Evolutionary conservation across 2,888 invertebrate species (phyloP).

Genomic region (Drosophila cognata): DNA sequence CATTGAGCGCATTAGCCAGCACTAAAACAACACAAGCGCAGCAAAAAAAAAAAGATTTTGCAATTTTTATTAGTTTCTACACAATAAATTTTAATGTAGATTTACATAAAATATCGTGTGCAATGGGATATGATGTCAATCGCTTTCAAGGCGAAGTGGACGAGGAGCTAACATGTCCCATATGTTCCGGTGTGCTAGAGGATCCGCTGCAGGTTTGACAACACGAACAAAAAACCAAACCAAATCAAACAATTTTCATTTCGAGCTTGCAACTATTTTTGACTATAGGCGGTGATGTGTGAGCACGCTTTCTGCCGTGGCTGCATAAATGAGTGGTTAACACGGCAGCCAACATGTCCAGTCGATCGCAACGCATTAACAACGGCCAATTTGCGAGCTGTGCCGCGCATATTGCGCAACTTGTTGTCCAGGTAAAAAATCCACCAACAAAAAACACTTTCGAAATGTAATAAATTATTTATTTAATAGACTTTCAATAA

Average conservation of each 20-base stretch:
- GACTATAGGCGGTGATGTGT: slow-evolving; percentile 92
- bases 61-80: slow-evolving; percentile 41
- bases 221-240: slow-evolving; percentile 12
- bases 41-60: slow-evolving; percentile 58
- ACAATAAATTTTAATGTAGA: slow-evolving; percentile 49
- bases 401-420: slow-evolving; percentile 96
- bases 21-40: slow-evolving; percentile 60
- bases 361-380: slow-evolving; percentile 96
- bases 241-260: slow-evolving; percentile 12
- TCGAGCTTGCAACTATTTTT: slow-evolving; percentile 81
- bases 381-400: slow-evolving; percentile 94
- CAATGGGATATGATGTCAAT: slow-evolving; percentile 97
- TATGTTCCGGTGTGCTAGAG: slow-evolving; percentile 97
- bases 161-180: slow-evolving; percentile 98
- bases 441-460: slow-evolving; percentile 3
- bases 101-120: slow-evolving; percentile 13
- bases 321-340: slow-evolving; percentile 98
- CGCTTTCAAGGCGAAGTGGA: slow-evolving; percentile 98
- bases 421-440: slow-evolving; percentile 90
- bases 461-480: not conserved
- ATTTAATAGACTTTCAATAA: slow-evolving; percentile 90
- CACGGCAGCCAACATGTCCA: slow-evolving; percentile 96
- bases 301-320: slow-evolving; percentile 98
- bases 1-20: slow-evolving; percentile 23
- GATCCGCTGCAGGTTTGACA: slow-evolving; percentile 91